Evolutionary conservation across 1,140 invertebrate genomes (phyloP).

Genomic region (Drusus annulatus): DNA sequence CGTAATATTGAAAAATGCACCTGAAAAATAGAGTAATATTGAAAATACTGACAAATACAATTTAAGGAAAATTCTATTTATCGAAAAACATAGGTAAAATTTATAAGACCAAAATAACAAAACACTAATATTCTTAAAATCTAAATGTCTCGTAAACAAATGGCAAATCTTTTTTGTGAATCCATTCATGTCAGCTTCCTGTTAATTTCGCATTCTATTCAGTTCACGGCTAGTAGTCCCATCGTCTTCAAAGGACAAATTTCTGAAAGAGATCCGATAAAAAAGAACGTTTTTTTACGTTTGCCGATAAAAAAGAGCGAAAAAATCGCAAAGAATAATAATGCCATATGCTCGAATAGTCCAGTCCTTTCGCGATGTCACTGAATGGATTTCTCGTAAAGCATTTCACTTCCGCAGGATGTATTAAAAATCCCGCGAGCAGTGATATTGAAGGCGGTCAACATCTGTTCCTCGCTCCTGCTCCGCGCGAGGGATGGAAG

Average conservation of each 20-base stretch:
- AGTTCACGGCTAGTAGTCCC: conserved; percentile 13
- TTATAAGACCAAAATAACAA: too few relatives aligned
- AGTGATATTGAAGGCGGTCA: conserved; percentile 46
- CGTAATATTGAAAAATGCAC: too few relatives aligned
- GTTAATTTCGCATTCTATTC: conserved; percentile 42
- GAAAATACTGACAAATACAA: too few relatives aligned
- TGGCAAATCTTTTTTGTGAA: neutral
- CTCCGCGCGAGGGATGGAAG: neutral
- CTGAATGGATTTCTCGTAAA: conserved; percentile 55
- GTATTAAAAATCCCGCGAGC: conserved; percentile 49
- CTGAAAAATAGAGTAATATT: too few relatives aligned
- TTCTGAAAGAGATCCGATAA: conserved; percentile 13
- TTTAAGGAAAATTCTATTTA: too few relatives aligned
- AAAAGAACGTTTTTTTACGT: conserved; percentile 26
- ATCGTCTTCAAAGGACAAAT: conserved; percentile 11
- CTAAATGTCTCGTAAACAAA: too few relatives aligned
- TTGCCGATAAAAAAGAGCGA: neutral
- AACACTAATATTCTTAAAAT: too few relatives aligned
- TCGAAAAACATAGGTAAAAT: too few relatives aligned
- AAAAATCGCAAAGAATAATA: conserved; percentile 45
- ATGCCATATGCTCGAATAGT: conserved; percentile 54
- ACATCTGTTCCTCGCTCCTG: conserved; percentile 47
- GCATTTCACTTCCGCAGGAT: conserved; percentile 57
- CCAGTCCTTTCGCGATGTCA: conserved; percentile 31
- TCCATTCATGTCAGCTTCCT: conserved; percentile 40